Conservation (phyloP, 30 jellyfish, hydroid and myxozoan genomes). For the Nemopilema nomurai region DNA sequence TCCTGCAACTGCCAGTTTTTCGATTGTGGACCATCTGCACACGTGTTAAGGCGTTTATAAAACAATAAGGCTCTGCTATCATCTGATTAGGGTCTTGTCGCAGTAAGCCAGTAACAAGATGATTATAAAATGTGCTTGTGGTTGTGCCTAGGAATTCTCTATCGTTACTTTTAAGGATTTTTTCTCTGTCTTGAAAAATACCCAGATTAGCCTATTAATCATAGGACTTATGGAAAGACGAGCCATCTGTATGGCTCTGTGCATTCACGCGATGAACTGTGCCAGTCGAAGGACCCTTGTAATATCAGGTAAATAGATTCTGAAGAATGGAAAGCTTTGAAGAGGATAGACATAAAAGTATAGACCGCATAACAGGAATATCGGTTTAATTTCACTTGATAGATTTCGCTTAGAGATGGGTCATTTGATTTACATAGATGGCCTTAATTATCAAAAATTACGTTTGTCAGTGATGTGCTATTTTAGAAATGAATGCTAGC, state of each 20-base stretch:
- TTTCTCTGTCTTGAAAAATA: slow-evolving; percentile 5
- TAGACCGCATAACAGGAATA: background rate
- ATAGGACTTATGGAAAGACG: background rate
- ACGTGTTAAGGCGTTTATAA: background rate
- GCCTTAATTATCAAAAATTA: too few relatives aligned
- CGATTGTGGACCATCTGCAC: background rate
- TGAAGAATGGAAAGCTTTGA: background rate
- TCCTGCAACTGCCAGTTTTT: background rate
- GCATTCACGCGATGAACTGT: slow-evolving; percentile 25
- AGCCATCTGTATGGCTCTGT: slow-evolving; percentile 13
- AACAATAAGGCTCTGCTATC: background rate
- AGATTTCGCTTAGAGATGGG: background rate
- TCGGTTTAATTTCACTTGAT: background rate
- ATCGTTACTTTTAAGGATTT: slow-evolving; percentile 9
- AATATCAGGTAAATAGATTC: too few relatives aligned
- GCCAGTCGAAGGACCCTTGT: background rate
- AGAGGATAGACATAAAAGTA: background rate
- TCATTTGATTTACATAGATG: background rate
- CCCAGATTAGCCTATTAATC: slow-evolving; percentile 23
- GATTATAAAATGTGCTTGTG: slow-evolving; percentile 25
- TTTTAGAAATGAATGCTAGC: too few relatives aligned
- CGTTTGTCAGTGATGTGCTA: too few relatives aligned
- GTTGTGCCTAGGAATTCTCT: slow-evolving; percentile 26
- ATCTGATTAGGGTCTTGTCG: background rate
- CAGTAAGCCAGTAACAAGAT: slow-evolving; percentile 19